Conservation (phyloP, 2,797 vertebrate species). For the Taeniopygia guttata region DNA sequence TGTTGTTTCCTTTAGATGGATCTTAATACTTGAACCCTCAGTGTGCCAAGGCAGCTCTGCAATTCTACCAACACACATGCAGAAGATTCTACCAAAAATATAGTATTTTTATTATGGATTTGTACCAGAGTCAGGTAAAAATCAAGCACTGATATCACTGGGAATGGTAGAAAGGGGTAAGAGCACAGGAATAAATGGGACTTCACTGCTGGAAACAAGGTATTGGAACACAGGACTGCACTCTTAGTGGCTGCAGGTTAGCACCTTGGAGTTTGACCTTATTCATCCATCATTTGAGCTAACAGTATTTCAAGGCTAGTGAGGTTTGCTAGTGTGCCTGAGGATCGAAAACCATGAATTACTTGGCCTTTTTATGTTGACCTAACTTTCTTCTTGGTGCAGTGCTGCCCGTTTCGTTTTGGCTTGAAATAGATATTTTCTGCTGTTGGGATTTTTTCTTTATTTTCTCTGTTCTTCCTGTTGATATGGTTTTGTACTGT, state of each 20-base stretch:
- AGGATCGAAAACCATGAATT: not conserved
- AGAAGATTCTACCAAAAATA: not conserved
- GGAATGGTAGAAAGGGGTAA: not conserved
- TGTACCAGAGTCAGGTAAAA: not conserved
- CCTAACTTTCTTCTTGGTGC: not conserved
- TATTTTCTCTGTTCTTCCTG: not conserved
- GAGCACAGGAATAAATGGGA: not conserved
- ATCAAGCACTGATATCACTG: not conserved
- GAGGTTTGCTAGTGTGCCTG: not conserved
- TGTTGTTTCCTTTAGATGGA: not conserved
- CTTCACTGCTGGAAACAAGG: not conserved
- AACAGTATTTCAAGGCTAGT: not conserved
- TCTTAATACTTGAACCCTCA: not conserved
- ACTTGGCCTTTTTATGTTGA: not conserved
- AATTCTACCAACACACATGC: not conserved
- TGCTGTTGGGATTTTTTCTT: not conserved
- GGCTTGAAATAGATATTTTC: not conserved
- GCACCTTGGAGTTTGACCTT: not conserved
- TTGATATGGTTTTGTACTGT: not conserved
- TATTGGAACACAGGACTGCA: not conserved
- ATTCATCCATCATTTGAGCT: not conserved
- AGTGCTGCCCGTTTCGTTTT: not conserved
- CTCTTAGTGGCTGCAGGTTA: not conserved
- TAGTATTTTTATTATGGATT: not conserved
- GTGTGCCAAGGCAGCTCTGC: not conserved